Conservation (phyloP, 2,113 vertebrate genomes). For the Macaca mulatta region DNA sequence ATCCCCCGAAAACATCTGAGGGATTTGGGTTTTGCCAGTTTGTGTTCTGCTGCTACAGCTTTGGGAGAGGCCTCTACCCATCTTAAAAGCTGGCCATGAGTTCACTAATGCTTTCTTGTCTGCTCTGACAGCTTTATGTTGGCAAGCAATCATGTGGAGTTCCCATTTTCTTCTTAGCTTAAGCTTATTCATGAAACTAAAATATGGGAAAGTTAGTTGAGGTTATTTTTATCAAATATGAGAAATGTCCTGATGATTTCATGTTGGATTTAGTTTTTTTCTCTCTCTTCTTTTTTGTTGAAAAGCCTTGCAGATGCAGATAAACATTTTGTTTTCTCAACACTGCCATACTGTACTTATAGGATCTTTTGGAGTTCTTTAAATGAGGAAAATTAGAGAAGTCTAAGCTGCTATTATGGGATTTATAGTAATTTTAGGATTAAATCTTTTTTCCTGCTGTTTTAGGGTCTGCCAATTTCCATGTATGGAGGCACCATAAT, state of each 20-base stretch:
- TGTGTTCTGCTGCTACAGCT: conserved; percentile 18
- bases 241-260: not conserved
- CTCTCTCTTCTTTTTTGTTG: not conserved
- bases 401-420: not conserved
- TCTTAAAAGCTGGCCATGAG: conserved; percentile 10
- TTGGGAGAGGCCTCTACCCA: not conserved
- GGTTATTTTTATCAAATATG: conserved; percentile 17
- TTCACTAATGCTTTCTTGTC: not conserved
- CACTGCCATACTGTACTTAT: not conserved
- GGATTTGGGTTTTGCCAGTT: not conserved
- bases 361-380: conserved; percentile 39
- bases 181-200: conserved; percentile 45
- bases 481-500: conserved; percentile 98
- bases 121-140: not conserved
- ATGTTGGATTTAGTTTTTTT: conserved; percentile 25
- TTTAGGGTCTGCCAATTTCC: conserved; percentile 95
- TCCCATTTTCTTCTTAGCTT: conserved; percentile 28
- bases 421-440: conserved; percentile 41
- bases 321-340: conserved; percentile 40
- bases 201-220: conserved; percentile 43
- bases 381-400: conserved; percentile 34
- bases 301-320: conserved; percentile 15
- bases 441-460: conserved; percentile 54
- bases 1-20: not conserved
- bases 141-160: not conserved